Percentiles rank a stretch among this genome's conserved stretches.
These are phyloP conservation scores for Cyrtorhinus lividipennis DNA, from an alignment of 1,140 invertebrate species.

Conservation along the genomic window DNA sequence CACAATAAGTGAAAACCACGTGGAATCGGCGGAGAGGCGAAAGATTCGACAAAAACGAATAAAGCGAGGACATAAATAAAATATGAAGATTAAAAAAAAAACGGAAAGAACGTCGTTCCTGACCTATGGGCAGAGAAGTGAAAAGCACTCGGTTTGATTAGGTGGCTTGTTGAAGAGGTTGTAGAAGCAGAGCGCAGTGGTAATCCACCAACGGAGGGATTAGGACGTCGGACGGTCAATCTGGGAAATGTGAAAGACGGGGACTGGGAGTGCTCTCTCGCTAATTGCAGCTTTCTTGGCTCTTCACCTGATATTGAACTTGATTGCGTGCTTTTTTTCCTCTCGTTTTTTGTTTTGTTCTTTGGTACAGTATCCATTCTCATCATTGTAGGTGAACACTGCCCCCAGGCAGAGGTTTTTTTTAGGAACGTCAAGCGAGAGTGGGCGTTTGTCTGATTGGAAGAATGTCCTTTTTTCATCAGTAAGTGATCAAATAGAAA, in stretches of 20 bases:
- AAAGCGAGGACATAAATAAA: neutral
- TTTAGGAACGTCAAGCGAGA: no score
- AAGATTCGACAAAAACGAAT: neutral
- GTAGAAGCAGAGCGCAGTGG: neutral
- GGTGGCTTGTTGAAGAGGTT: neutral
- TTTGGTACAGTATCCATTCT: neutral
- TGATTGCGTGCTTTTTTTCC: neutral
- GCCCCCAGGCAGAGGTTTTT: no score
- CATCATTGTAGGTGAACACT: neutral
- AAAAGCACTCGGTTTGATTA: slow-evolving; percentile 7
- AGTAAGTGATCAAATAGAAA: no score
- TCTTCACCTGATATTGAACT: neutral
- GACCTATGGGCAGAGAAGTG: neutral
- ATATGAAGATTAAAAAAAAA: neutral
- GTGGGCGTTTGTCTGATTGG: no score
- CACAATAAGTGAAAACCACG: no score
- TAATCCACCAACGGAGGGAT: neutral
- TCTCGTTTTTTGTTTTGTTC: neutral
- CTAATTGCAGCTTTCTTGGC: neutral
- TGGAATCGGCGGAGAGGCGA: no score
- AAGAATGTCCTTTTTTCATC: no score
- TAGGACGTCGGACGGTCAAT: slow-evolving; percentile 2
- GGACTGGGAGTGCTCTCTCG: neutral
- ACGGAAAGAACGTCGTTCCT: neutral
- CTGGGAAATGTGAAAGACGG: slow-evolving; percentile 8